phyloP scores from a whole-genome alignment of 2,797 vertebrate species.

The Rhadinocentrus ornatus region DNA sequence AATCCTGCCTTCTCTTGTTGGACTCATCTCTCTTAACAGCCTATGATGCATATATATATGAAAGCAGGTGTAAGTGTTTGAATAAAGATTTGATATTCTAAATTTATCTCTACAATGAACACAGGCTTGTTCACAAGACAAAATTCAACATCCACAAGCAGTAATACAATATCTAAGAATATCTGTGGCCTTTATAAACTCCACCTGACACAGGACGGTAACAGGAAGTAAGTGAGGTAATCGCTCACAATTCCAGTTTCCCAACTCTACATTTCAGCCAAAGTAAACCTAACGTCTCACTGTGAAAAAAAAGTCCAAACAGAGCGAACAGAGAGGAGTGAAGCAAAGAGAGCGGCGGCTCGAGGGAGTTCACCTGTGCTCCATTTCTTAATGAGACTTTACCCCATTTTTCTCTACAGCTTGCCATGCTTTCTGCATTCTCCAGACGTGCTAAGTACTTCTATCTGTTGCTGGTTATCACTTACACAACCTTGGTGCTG shows the following conservation, averaged over 20 bases:
- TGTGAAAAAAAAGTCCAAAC: slow-evolving; percentile 58
- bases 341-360: slow-evolving; percentile 58
- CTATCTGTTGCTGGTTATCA: slow-evolving; percentile 48
- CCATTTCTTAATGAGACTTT: slow-evolving; percentile 77
- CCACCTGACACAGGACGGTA: slow-evolving; percentile 39
- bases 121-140: background rate
- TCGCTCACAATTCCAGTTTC: slow-evolving; percentile 40
- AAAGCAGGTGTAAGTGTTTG: background rate
- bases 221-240: slow-evolving; percentile 52
- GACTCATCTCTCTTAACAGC: slow-evolving; percentile 17
- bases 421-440: slow-evolving; percentile 70
- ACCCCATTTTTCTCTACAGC: slow-evolving; percentile 61
- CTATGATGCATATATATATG: background rate
- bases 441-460: slow-evolving; percentile 58
- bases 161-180: slow-evolving; percentile 12
- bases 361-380: slow-evolving; percentile 72
- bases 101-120: background rate
- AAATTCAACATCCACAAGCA: slow-evolving; percentile 4
- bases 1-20: slow-evolving; percentile 19
- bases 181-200: slow-evolving; percentile 29
- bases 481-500: slow-evolving; percentile 53
- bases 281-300: slow-evolving; percentile 43
- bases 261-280: slow-evolving; percentile 34
- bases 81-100: background rate
- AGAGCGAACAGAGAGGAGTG: slow-evolving; percentile 45